Evolutionary conservation across 2,113 vertebrate species (phyloP).

Genomic region (human): DNA sequence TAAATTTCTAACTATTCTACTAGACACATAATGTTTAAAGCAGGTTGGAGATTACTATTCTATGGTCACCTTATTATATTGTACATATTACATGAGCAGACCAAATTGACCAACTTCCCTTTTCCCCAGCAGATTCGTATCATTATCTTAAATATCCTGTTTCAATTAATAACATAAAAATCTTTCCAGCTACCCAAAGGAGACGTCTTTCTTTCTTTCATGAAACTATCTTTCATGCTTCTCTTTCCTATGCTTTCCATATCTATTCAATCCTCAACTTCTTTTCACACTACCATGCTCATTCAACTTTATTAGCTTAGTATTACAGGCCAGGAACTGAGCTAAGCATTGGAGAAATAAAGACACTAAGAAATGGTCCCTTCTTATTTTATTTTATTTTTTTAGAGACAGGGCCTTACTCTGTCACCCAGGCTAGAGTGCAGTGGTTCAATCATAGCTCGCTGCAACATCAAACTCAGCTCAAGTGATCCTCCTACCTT

Average conservation of each 20-base stretch:
- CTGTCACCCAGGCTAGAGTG: no score
- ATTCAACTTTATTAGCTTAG: neutral
- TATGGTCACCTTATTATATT: neutral
- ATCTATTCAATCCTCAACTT: neutral
- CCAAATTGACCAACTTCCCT: neutral
- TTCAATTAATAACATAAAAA: neutral
- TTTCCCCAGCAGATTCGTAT: neutral
- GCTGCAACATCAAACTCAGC: no score
- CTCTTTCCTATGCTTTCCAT: neutral
- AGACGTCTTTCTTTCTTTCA: neutral
- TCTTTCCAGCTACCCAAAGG: neutral
- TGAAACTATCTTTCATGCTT: neutral
- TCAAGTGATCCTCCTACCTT: no score
- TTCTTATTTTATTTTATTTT: neutral
- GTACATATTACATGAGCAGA: neutral
- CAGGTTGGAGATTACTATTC: neutral
- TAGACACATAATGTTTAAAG: neutral
- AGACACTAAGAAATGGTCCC: neutral
- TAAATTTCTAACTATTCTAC: neutral
- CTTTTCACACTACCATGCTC: neutral
- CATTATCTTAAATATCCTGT: neutral
- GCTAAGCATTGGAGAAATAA: slow-evolving; percentile 24
- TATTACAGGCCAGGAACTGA: neutral
- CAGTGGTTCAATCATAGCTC: no score
- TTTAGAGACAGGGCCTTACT: no score